Evolutionary conservation across 2,888 invertebrate species (phyloP).

Genomic region (Lochmaea crataegi): DNA sequence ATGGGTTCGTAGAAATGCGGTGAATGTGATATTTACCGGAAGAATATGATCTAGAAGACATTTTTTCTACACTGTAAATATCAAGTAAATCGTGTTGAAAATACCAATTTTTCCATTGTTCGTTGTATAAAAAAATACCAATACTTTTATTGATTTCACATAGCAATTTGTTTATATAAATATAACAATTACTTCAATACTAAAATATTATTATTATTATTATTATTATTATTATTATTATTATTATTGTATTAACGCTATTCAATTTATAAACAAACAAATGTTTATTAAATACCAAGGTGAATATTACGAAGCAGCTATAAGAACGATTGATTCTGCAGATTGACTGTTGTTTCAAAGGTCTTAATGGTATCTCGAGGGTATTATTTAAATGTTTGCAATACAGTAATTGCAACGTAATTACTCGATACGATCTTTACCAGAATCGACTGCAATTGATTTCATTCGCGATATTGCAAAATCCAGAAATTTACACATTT

Average conservation of each 20-base stretch:
- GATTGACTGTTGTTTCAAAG: conserved; percentile 11
- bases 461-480: background rate
- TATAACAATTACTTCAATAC: too few relatives aligned
- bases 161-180: too few relatives aligned
- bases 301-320: background rate
- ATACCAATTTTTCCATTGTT: too few relatives aligned
- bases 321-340: conserved; percentile 9
- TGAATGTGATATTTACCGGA: too few relatives aligned
- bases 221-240: too few relatives aligned
- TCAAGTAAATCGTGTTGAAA: too few relatives aligned
- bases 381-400: conserved; percentile 2
- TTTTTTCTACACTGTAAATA: too few relatives aligned
- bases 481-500: background rate
- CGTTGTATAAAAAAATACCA: too few relatives aligned
- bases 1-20: too few relatives aligned
- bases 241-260: background rate
- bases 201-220: too few relatives aligned
- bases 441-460: conserved; percentile 1
- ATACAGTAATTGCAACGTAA: conserved; percentile 15
- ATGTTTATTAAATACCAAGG: conserved; percentile 1
- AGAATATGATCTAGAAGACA: too few relatives aligned
- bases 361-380: conserved; percentile 2
- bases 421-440: conserved; percentile 13
- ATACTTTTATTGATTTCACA: too few relatives aligned
- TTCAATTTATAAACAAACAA: conserved; percentile 2